Evolutionary conservation across 2,888 invertebrate species (phyloP), one percentile per base, ranked within the genome.

Genomic region (Microdon myrmicae): DNA sequence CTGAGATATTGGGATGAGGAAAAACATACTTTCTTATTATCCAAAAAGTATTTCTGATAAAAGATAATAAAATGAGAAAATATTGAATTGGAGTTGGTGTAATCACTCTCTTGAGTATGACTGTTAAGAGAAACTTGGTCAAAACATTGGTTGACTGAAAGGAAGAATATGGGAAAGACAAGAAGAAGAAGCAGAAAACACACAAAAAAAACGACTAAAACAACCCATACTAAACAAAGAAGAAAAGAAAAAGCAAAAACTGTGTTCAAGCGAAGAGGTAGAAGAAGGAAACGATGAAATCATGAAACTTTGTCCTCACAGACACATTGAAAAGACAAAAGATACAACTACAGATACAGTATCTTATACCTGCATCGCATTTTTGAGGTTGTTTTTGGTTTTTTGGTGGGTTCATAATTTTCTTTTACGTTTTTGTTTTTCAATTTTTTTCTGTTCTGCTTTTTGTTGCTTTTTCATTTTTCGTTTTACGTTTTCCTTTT

Each of bases 331-430:
- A 38, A 58, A 53, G 43, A 64, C 64, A 64, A 64, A 64, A 64
- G 64, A 64, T 64, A 64, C 64, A 64, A 64, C 64, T 64, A 64
- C 64, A 64, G 64, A 64, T 64, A 64, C 58, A 64, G 64, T 64
- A 64, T 64, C 64, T 64, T 51, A 64, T 64, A 64, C 64, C 64
- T 64, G 64, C 56, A 64, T 64, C 64, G 64, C 64, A 64, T 64
- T 47, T 64, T 64, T 64, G 58, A 58, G 64, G 64, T 53, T 58
- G 35, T 58, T 58, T 60, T 54, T 31, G 41, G 20, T 35, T 34
- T 35, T n/a, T 23, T 22, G n/a, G n/a, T n/a, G n/a, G n/a, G n/a
- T n/a, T n/a, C n/a, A n/a, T n/a, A n/a, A 5, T 14, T 10, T 37
- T 23, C 13, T 37, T 25, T 12, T 22, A 38, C 31, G 45, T 64